A percentile compares a stretch with the other conserved stretches of the same genome.
Evolutionary conservation across 2,888 invertebrate genomes (phyloP).

Genomic region (Holacanthella duospinosa): DNA sequence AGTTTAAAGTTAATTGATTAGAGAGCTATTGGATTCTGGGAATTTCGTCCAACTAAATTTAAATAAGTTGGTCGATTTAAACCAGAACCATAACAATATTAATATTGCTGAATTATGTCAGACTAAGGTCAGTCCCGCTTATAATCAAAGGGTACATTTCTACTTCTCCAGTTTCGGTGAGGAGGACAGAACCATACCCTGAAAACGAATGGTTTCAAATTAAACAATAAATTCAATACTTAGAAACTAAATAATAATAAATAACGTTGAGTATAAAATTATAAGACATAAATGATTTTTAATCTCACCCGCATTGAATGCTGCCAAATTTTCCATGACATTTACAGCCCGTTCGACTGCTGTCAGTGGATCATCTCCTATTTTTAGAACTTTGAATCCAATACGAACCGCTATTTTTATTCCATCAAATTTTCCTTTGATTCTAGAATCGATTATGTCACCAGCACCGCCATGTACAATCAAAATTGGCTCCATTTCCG

Average conservation of each 20-base stretch:
- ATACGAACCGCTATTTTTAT: slow-evolving; percentile 50
- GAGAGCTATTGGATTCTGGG: too few species aligned
- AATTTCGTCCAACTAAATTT: too few species aligned
- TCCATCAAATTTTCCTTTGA: slow-evolving; percentile 55
- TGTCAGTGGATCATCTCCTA: slow-evolving; percentile 53
- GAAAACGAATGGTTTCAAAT: slow-evolving; percentile 8
- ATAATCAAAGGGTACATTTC: slow-evolving; percentile 82
- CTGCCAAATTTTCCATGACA: slow-evolving; percentile 63
- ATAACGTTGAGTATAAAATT: background rate
- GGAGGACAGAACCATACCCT: slow-evolving; percentile 61
- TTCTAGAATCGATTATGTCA: slow-evolving; percentile 52
- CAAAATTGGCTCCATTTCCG: slow-evolving; percentile 52
- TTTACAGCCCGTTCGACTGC: slow-evolving; percentile 70
- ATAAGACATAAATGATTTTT: background rate
- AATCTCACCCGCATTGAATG: slow-evolving; percentile 65
- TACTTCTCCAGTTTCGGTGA: slow-evolving; percentile 63
- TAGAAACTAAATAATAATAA: too few species aligned
- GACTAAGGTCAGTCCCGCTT: slow-evolving; percentile 58
- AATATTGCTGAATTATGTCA: too few species aligned
- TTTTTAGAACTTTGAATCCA: slow-evolving; percentile 51
- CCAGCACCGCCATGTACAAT: slow-evolving; percentile 76
- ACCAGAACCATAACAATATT: too few species aligned
- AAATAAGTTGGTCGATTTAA: too few species aligned
- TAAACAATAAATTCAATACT: too few species aligned
- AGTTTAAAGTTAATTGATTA: too few species aligned